phyloP scores from a whole-genome alignment of 1,140 invertebrate genomes.

The Eumaeus atala region DNA sequence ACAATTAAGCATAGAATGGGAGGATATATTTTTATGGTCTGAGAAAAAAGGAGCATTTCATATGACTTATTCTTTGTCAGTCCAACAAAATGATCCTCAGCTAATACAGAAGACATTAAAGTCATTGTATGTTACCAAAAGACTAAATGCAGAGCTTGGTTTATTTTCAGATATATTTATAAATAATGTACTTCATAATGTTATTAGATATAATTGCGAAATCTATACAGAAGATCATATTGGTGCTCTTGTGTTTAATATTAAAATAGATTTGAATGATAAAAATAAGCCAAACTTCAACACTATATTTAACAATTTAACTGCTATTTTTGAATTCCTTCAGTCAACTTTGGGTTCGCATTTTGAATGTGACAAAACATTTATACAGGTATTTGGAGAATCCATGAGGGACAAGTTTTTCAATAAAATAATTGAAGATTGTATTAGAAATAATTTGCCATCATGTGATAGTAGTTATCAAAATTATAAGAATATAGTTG shows the following conservation, averaged over 20 bases:
- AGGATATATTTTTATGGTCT: slow-evolving; percentile 56
- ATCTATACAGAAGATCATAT: slow-evolving; percentile 60
- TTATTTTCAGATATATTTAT: slow-evolving; percentile 61
- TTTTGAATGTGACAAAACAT: slow-evolving; percentile 47
- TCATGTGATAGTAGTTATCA: slow-evolving; percentile 53
- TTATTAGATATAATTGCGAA: slow-evolving; percentile 60
- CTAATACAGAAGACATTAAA: slow-evolving; percentile 52
- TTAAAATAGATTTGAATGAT: slow-evolving; percentile 55
- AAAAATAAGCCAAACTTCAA: slow-evolving; percentile 50
- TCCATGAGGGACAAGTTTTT: slow-evolving; percentile 51
- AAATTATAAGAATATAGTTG: slow-evolving; percentile 55
- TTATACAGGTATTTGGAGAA: slow-evolving; percentile 53
- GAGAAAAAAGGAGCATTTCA: slow-evolving; percentile 44
- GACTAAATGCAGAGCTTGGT: slow-evolving; percentile 49
- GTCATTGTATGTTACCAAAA: slow-evolving; percentile 45
- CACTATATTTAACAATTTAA: slow-evolving; percentile 63
- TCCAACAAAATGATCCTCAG: slow-evolving; percentile 53
- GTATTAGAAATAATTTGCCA: slow-evolving; percentile 53
- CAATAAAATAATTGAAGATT: slow-evolving; percentile 57
- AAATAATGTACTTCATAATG: slow-evolving; percentile 47
- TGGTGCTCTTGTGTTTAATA: slow-evolving; percentile 56
- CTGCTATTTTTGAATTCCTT: slow-evolving; percentile 62
- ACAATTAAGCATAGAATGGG: slow-evolving; percentile 57
- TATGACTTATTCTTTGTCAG: slow-evolving; percentile 50
- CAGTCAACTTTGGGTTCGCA: slow-evolving; percentile 54